Base-by-base conservation (phyloP, 2,888 invertebrate genomes). In the Rhabditoides inermis region DNA sequence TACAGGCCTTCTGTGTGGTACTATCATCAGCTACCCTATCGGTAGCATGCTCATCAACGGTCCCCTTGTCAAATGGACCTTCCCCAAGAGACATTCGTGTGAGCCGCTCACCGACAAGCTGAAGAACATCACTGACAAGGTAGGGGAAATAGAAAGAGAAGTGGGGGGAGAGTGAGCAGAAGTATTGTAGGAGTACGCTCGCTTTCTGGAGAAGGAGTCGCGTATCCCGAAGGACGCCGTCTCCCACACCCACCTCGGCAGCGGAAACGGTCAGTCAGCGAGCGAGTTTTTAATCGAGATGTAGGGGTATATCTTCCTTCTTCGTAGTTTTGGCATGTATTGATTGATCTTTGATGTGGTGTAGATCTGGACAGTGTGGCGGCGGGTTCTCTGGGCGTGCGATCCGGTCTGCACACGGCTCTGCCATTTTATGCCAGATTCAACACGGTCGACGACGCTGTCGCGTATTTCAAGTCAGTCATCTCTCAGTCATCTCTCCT, bases 1-100 rank as follows among this genome's bases (percentile, higher is more conserved):
- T n/a, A n/a, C n/a, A n/a, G n/a, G 67, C 4, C 47, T 70, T n/a
- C 52, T 72, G n/a, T 65, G 59, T 1, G 70, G 62, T 22, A 70
- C 68, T 10, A 55, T 72, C n/a, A 59, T 65, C 41, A 52, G 50
- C 2, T 71, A 69, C 52, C 73, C 73, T 10, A 44, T 69, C 23
- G 61, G 58, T n/a, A 56, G 60, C 3, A 51, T 72, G 30, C 47
- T 68, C 5, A 32, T 60, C 12, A 67, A 71, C 47, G 73, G 73
- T 2, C 72, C 73, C 0, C 54, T 73, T 18, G 58, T 70, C n/a
- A 68, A 61, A 41, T 50, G 60, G 22, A 59, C 65, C 0, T 70
- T 72, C 51, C 61, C 60, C 0, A 49, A 46, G 39, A 52, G 65
- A 2, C 49, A 62, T 27, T 45, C 41, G 3, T 25, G 56, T 15